A percentile compares a stretch with the other conserved stretches of the same genome.
Evolutionary conservation across 2,888 invertebrate genomes (phyloP).

Genomic region (Graphium colonna): DNA sequence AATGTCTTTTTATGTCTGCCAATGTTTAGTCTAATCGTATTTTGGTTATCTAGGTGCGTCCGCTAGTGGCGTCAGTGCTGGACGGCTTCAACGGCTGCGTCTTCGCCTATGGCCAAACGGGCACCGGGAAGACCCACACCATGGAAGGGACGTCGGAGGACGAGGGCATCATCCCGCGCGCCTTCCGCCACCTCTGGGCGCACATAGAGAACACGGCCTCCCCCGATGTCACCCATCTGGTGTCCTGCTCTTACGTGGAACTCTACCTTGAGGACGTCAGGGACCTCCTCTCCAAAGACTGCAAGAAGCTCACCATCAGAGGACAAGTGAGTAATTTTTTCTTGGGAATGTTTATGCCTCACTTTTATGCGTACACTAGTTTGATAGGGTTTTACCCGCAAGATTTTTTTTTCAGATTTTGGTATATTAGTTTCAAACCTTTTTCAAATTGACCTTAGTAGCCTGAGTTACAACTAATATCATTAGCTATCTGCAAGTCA

Average conservation of each 20-base stretch:
- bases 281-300: constrained; percentile 85
- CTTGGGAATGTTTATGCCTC: too few species aligned
- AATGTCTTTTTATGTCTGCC: too few species aligned
- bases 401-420: too few species aligned
- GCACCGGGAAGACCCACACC: constrained; percentile 92
- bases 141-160: constrained; percentile 85
- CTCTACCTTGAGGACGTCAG: constrained; percentile 96
- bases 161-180: constrained; percentile 95
- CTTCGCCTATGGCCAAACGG: constrained; percentile 99
- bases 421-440: too few species aligned
- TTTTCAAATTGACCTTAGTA: too few species aligned
- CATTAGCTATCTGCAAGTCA: too few species aligned
- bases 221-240: constrained; percentile 96
- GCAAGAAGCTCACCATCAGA: constrained; percentile 85
- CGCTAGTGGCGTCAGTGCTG: constrained; percentile 95
- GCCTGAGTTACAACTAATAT: too few species aligned
- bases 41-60: constrained; percentile 81
- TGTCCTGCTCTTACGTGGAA: constrained; percentile 97
- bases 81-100: constrained; percentile 99
- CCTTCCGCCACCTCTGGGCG: constrained; percentile 98
- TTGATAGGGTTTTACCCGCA: too few species aligned
- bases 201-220: constrained; percentile 92
- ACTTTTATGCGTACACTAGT: too few species aligned
- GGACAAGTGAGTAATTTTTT: constrained; percentile 66
- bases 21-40: not conserved